phyloP scores from a whole-genome alignment of 2,113 vertebrate species.

The Charina bottae region DNA sequence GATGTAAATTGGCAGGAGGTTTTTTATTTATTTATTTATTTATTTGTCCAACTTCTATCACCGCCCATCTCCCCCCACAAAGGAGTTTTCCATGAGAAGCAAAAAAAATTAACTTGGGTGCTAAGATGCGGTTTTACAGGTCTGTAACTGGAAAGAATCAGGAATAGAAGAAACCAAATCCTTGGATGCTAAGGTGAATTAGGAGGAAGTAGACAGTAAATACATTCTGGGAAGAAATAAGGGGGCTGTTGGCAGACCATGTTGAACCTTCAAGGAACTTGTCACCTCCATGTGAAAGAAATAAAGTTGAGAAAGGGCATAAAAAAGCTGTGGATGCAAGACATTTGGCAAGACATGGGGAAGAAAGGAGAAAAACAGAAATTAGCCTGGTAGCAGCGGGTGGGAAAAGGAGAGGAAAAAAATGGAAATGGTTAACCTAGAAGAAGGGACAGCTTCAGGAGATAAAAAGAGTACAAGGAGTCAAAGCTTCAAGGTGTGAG shows the following conservation, averaged over 20 bases:
- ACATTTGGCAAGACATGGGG: background rate
- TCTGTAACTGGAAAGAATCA: background rate
- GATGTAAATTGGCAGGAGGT: background rate
- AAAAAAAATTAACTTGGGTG: background rate
- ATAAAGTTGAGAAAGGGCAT: background rate
- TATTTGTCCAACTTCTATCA: no score
- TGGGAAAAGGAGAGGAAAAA: background rate
- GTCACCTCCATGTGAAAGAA: background rate
- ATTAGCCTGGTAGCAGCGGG: background rate
- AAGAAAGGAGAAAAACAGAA: background rate
- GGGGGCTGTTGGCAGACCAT: background rate
- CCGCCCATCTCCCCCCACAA: no score
- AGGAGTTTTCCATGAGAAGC: background rate
- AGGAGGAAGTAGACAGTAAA: background rate
- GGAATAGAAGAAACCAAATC: background rate
- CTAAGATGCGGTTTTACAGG: background rate
- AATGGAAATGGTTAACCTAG: background rate
- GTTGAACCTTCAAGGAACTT: background rate
- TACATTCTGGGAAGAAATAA: background rate
- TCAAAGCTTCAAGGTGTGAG: background rate
- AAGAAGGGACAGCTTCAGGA: background rate
- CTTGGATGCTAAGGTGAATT: background rate
- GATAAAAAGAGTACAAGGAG: background rate
- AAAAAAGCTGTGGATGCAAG: background rate
- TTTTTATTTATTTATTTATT: no score